These are phyloP conservation scores for Mellilla xanthometata DNA, from an alignment of 2,888 invertebrate genomes.

Conservation along the genomic window DNA sequence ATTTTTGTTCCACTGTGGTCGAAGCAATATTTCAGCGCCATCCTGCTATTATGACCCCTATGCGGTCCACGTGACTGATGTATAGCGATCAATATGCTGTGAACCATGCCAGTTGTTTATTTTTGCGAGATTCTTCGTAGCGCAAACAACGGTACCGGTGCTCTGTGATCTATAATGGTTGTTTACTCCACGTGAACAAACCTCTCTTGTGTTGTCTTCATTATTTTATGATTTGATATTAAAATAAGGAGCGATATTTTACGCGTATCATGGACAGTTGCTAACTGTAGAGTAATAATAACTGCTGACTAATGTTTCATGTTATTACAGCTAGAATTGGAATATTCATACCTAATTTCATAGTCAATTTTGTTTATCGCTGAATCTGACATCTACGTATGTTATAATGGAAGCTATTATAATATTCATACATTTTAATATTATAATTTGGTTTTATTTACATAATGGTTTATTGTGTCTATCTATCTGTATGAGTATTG, in stretches of 20 bases:
- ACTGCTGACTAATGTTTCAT: too few relatives aligned
- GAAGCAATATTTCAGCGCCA: slow-evolving; percentile 53
- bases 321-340: too few relatives aligned
- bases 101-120: slow-evolving; percentile 26
- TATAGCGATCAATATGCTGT: slow-evolving; percentile 43
- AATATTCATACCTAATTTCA: too few relatives aligned
- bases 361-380: too few relatives aligned
- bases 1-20: slow-evolving; percentile 59
- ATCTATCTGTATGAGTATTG: too few relatives aligned
- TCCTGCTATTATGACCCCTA: slow-evolving; percentile 33
- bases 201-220: slow-evolving; percentile 7
- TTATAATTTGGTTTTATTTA: too few relatives aligned
- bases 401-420: too few relatives aligned
- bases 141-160: slow-evolving; percentile 12
- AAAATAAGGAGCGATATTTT: slow-evolving; percentile 1
- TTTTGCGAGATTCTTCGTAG: slow-evolving; percentile 26
- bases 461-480: too few relatives aligned
- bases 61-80: slow-evolving; percentile 52
- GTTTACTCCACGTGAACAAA: slow-evolving; percentile 8
- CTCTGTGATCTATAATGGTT: slow-evolving; percentile 16
- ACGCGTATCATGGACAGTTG: too few relatives aligned
- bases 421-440: too few relatives aligned
- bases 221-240: slow-evolving; percentile 10
- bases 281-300: background rate
- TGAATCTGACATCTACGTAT: too few relatives aligned